Evolutionary conservation across 2,113 vertebrate species (phyloP).

Genomic region (Gallinago jamesoni): DNA sequence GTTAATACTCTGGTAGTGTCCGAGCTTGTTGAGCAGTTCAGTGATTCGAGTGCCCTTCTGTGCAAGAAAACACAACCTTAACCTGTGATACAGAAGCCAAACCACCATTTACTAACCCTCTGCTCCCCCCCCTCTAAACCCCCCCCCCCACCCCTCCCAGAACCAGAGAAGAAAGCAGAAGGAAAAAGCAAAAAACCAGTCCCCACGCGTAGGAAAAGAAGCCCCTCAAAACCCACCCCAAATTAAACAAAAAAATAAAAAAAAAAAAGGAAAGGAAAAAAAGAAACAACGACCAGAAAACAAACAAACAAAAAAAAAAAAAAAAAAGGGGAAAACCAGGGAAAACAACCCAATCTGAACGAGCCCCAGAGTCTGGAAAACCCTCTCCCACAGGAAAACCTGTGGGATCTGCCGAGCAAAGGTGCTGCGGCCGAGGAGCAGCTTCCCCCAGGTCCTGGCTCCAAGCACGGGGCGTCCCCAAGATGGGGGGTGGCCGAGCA

Average conservation of each 20-base stretch:
- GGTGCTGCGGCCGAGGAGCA: neutral
- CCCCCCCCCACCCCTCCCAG: neutral
- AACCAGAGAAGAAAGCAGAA: neutral
- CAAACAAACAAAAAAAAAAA: neutral
- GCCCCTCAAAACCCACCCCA: neutral
- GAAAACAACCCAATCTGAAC: neutral
- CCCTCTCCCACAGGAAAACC: neutral
- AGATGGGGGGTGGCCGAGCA: neutral
- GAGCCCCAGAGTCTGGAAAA: neutral
- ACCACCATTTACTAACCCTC: conserved; percentile 21
- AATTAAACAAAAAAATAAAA: neutral
- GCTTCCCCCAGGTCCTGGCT: fast-evolving
- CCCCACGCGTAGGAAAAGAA: conserved; percentile 19
- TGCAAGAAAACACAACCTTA: conserved; percentile 64
- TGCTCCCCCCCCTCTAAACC: neutral
- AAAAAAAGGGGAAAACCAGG: fast-evolving
- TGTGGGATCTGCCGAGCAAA: neutral
- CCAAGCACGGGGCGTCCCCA: neutral
- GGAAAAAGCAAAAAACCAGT: conserved; percentile 26
- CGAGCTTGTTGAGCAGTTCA: conserved; percentile 42
- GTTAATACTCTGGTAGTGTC: conserved; percentile 62
- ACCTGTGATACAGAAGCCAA: conserved; percentile 41
- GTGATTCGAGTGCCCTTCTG: conserved; percentile 64
- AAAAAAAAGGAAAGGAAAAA: neutral
- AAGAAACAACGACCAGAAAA: neutral